A percentile compares a stretch with the other conserved stretches of the same genome.
These are phyloP conservation scores for Cordilura impudica DNA, from an alignment of 2,888 invertebrate species.

Conservation along the genomic window DNA sequence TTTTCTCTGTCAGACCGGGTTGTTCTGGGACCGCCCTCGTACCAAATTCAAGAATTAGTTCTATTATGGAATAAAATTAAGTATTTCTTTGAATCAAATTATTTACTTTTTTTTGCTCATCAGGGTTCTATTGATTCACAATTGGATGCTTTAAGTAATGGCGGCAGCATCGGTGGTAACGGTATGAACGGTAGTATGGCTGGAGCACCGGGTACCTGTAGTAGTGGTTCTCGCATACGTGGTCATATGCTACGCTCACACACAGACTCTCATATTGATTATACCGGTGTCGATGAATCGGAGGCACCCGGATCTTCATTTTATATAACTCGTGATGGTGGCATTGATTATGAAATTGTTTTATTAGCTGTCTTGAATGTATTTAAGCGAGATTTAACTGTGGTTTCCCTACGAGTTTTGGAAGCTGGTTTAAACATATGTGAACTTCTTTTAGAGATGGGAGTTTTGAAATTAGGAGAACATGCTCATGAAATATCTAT, in stretches of 20 bases:
- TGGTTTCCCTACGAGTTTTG: slow-evolving; percentile 92
- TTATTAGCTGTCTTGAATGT: slow-evolving; percentile 91
- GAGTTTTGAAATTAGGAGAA: slow-evolving; percentile 83
- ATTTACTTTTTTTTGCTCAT: slow-evolving; percentile 19
- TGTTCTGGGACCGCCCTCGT: too few species aligned
- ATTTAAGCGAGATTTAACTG: slow-evolving; percentile 89
- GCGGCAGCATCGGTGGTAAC: slow-evolving; percentile 70
- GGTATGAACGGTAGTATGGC: slow-evolving; percentile 68
- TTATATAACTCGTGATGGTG: slow-evolving; percentile 97
- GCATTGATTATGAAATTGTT: slow-evolving; percentile 93
- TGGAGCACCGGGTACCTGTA: slow-evolving; percentile 69
- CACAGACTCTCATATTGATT: slow-evolving; percentile 94
- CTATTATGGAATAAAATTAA: too few species aligned
- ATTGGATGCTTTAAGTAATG: slow-evolving; percentile 81
- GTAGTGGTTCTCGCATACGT: slow-evolving; percentile 71
- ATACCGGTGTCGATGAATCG: slow-evolving; percentile 89
- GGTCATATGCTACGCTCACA: slow-evolving; percentile 89
- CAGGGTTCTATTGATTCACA: slow-evolving; percentile 92
- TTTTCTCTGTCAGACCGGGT: too few species aligned
- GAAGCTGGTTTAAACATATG: slow-evolving; percentile 95
- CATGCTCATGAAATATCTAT: slow-evolving; percentile 78
- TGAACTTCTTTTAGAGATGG: slow-evolving; percentile 94
- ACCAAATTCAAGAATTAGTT: too few species aligned
- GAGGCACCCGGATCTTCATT: slow-evolving; percentile 93
- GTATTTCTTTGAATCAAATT: too few species aligned